A percentile compares a stretch with the other conserved stretches of the same genome.
Conservation (phyloP, 2,113 vertebrate genomes). For the Mellivora capensis region DNA sequence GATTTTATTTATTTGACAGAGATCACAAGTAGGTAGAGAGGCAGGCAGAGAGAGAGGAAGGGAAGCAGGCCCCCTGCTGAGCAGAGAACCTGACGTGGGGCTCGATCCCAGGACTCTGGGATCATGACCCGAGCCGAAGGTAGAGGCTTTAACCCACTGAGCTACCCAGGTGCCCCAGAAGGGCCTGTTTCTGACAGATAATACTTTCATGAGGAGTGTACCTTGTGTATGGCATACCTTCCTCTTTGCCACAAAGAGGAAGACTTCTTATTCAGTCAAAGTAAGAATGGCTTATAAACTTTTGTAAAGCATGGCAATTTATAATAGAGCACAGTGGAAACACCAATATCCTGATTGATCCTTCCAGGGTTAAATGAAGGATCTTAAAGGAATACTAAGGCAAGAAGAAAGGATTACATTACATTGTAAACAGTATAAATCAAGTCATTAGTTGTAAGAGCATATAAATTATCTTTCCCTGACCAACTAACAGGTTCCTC, state of each 20-base stretch:
- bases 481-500: background rate
- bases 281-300: background rate
- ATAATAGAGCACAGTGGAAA: background rate
- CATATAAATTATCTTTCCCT: background rate
- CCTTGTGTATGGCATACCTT: background rate
- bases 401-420: background rate
- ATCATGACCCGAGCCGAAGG: no score
- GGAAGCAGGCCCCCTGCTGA: no score
- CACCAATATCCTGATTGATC: background rate
- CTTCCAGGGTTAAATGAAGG: background rate
- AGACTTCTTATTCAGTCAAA: background rate
- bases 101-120: no score
- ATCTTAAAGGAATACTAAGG: rapidly evolving
- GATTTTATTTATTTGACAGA: no score
- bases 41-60: no score
- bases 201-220: rapidly evolving
- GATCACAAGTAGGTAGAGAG: no score
- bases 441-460: background rate
- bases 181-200: background rate
- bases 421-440: background rate
- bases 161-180: no score
- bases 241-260: background rate
- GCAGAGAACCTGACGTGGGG: no score
- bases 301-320: background rate
- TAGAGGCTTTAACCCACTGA: no score